Evolutionary conservation across 2,797 vertebrate species (phyloP).

Genomic region (Rhinella marina): DNA sequence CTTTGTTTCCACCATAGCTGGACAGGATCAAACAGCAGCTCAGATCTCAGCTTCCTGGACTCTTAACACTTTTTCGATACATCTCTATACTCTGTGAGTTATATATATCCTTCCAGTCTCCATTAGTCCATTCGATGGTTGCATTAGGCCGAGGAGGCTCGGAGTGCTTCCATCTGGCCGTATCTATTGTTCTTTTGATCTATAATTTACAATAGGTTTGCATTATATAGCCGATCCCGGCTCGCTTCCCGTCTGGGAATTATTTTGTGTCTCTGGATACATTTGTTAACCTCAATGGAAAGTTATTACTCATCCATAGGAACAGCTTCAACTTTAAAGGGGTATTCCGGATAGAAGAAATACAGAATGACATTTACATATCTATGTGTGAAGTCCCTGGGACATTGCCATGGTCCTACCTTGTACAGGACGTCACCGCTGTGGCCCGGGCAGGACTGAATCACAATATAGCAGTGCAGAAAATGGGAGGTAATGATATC

Average conservation of each 20-base stretch:
- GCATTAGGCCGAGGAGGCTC: neutral
- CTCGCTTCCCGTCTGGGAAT: neutral
- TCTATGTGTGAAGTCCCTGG: neutral
- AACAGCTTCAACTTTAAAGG: neutral
- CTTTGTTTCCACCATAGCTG: too few species aligned
- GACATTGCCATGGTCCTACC: constrained; percentile 61
- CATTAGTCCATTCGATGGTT: neutral
- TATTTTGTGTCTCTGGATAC: neutral
- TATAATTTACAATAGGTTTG: neutral
- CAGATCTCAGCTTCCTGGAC: neutral
- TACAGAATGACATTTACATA: too few species aligned
- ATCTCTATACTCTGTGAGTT: neutral
- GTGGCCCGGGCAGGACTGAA: constrained; percentile 70
- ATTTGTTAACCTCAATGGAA: neutral
- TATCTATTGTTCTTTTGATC: neutral
- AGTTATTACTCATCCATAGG: neutral
- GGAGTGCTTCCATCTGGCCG: neutral
- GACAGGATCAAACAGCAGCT: neutral
- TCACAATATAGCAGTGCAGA: constrained; percentile 87
- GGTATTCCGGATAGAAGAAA: neutral
- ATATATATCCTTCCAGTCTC: neutral
- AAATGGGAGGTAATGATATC: constrained; percentile 91
- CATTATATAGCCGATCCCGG: neutral
- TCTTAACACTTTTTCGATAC: neutral
- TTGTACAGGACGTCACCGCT: constrained; percentile 71